Base-by-base conservation (phyloP, 1,140 invertebrate genomes). In the Myzus persicae region DNA sequence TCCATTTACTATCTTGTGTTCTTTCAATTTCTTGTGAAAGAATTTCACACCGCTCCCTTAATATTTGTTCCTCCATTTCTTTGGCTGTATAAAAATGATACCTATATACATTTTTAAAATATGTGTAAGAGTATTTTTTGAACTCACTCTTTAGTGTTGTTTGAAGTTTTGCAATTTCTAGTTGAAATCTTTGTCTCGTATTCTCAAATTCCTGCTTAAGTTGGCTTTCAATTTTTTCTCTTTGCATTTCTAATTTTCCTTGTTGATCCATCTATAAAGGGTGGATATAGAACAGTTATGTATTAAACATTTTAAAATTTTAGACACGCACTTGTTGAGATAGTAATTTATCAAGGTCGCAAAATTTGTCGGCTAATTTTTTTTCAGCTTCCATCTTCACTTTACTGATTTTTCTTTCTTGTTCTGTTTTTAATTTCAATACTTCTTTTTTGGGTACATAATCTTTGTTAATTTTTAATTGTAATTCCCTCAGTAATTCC, bases 141-240 rank as follows among this genome's bases (percentile, higher is more conserved):
- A 93, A 93, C 48, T 42, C 85, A 94, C 94, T 94, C 93, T 94
- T 94, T 36, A 94, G 76, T 76, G 94, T 94, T 91, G 93, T 91
- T 85, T 94, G 94, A 38, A 94, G 94, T 93, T 94, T 94, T 42
- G 94, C 93, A 40, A 94, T 89, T 92, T 94, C 94, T 59, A 94
- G 87, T 26, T 94, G 93, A 40, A 94, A 93, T 89, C 94, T 94
- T 36, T 94, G 93, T 84, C 94, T 82, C 20, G 94, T 94, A 36
- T 94, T 93, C 91, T 94, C 94, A 84, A 94, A 94, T 82, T 94
- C 94, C 42, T 94, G 93, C 44, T 94, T 94, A 76, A 94, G 93
- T 36, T 94, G 94, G 46, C 76, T 87, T 93, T 94, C 94, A 88
- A 90, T 94, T n/a, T 94, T 94, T 81, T 94, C 94, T 67, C 94